Evolutionary conservation across 2,113 vertebrate species (phyloP).

Genomic region (Dicerorhinus sumatrensis): DNA sequence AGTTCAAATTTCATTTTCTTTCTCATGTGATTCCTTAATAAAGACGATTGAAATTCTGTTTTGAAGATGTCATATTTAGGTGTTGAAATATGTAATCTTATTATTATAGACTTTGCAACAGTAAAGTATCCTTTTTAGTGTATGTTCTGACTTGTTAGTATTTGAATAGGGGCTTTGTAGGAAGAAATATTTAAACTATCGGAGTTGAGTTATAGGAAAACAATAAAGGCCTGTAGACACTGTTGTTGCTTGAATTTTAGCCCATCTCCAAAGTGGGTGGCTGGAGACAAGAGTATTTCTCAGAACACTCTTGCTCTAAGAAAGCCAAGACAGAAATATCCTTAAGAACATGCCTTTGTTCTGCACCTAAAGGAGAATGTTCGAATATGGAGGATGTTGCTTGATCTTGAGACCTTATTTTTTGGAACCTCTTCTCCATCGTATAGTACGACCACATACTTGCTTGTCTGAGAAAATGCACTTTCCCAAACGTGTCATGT

Average conservation of each 20-base stretch:
- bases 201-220: background rate
- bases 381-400: background rate
- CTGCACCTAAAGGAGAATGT: background rate
- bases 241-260: background rate
- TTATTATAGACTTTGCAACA: slow-evolving; percentile 69
- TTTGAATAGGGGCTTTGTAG: slow-evolving; percentile 44
- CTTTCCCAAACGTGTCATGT: background rate
- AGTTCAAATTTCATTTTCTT: slow-evolving; percentile 67
- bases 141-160: slow-evolving; percentile 69
- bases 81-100: slow-evolving; percentile 77
- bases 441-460: background rate
- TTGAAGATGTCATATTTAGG: slow-evolving; percentile 50
- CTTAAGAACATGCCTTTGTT: background rate
- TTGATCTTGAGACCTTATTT: background rate
- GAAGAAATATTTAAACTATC: slow-evolving; percentile 53
- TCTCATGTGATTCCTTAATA: slow-evolving; percentile 62
- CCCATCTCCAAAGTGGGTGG: background rate
- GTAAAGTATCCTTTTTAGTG: slow-evolving; percentile 28
- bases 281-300: background rate
- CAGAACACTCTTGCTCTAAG: background rate
- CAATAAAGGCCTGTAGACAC: background rate
- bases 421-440: background rate
- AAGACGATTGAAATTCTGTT: slow-evolving; percentile 63
- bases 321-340: background rate
- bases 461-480: background rate